A percentile compares a stretch with the other conserved stretches of the same genome.
These are phyloP conservation scores for Solenodon paradoxus DNA, from an alignment of 2,113 vertebrate genomes.

Conservation along the genomic window DNA sequence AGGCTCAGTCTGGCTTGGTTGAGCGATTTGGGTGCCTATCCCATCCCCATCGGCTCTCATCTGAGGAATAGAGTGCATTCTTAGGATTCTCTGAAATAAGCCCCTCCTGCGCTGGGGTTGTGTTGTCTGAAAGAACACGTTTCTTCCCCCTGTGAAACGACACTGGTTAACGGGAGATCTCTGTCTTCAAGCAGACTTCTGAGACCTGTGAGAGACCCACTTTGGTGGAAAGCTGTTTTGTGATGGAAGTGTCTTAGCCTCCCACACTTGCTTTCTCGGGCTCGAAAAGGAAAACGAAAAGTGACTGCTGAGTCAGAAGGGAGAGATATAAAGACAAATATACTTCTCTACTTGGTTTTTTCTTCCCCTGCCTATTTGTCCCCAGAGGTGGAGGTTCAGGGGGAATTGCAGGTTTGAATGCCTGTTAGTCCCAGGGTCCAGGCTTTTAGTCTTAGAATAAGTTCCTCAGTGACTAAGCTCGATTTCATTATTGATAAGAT, in stretches of 20 bases:
- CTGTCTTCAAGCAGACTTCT: constrained; percentile 19
- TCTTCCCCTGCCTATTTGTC: neutral
- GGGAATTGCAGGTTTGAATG: neutral
- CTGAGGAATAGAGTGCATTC: too few relatives aligned
- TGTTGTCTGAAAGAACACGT: constrained; percentile 5
- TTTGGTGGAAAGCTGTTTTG: constrained; percentile 2
- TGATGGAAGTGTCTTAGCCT: constrained; percentile 7
- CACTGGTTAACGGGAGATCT: neutral
- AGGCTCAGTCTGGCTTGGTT: neutral
- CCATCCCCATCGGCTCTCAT: too few relatives aligned
- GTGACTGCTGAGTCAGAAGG: neutral
- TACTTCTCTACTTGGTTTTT: neutral
- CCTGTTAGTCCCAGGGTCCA: neutral
- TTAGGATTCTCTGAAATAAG: neutral
- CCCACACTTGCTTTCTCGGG: neutral
- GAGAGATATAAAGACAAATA: neutral
- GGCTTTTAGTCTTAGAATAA: neutral
- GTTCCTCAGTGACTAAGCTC: neutral
- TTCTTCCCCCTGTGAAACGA: constrained; percentile 4
- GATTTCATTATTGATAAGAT: constrained; percentile 4
- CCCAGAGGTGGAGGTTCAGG: neutral
- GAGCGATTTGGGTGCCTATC: constrained; percentile 22
- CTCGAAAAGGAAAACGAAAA: constrained; percentile 16
- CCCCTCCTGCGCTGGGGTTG: neutral
- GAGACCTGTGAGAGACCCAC: neutral